These are phyloP conservation scores for Julus scanicus DNA, from an alignment of 2,888 invertebrate species.

Conservation along the genomic window DNA sequence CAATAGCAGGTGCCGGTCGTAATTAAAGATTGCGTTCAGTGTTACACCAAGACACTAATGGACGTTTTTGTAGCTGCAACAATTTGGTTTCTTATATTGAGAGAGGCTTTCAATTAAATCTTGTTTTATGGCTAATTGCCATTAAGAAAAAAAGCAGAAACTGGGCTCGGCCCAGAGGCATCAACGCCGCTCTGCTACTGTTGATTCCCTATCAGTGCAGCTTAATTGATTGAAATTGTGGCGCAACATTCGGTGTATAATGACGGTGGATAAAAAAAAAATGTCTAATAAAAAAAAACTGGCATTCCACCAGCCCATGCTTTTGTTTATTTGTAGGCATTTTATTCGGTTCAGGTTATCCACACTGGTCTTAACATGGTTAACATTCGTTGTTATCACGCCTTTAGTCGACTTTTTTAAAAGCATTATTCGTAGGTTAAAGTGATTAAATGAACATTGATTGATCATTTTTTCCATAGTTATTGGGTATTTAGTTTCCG, in stretches of 20 bases:
- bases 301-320: neutral
- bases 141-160: conserved; percentile 1
- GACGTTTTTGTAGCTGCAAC: conserved; percentile 12
- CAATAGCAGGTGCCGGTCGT: neutral
- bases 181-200: neutral
- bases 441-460: neutral
- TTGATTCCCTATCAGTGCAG: conserved; percentile 14
- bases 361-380: neutral
- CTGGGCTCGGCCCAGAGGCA: neutral
- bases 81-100: neutral
- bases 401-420: neutral
- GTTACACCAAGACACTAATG: neutral
- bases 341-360: neutral
- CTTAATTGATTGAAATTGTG: conserved; percentile 7
- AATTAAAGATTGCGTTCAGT: conserved; percentile 27
- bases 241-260: neutral
- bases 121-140: conserved; percentile 42
- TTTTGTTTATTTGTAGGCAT: neutral
- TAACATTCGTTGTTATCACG: neutral
- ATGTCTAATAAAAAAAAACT: neutral
- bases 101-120: conserved; percentile 38
- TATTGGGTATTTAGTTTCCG: too few relatives aligned
- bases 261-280: neutral
- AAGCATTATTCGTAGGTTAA: neutral
- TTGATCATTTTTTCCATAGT: too few relatives aligned